A percentile compares a stretch with the other conserved stretches of the same genome.
Evolutionary conservation across 1,140 invertebrate species (phyloP).

Genomic region (Cataglyphis hispanica): DNA sequence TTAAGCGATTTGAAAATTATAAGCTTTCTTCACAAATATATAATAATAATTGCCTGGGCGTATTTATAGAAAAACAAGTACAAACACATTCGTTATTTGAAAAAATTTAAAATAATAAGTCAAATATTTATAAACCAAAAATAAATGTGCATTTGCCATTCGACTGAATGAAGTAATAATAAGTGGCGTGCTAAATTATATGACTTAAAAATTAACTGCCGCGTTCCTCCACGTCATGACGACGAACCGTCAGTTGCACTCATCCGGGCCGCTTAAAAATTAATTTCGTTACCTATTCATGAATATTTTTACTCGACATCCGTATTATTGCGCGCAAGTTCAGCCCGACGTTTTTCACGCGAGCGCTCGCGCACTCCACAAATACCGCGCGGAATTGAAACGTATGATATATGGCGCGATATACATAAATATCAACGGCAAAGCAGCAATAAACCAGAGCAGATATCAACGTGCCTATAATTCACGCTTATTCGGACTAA

Average conservation of each 20-base stretch:
- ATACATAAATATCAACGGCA: conserved; percentile 70
- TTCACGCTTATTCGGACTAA: conserved; percentile 49
- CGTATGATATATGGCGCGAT: conserved; percentile 71
- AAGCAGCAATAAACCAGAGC: conserved; percentile 64
- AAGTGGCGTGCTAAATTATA: neutral
- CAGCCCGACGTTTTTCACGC: neutral
- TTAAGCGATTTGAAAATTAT: neutral
- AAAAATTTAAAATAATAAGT: neutral
- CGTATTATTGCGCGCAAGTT: conserved; percentile 33
- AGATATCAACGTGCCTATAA: conserved; percentile 72
- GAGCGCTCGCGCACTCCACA: conserved; percentile 49
- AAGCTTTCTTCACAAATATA: neutral
- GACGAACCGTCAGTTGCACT: conserved; percentile 17
- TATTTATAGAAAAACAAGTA: neutral
- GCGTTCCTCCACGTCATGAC: neutral
- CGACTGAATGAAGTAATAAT: conserved; percentile 4
- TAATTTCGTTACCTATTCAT: conserved; percentile 53
- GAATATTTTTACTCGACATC: conserved; percentile 40
- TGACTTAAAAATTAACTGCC: conserved; percentile 9
- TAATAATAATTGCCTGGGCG: neutral
- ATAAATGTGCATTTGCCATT: neutral
- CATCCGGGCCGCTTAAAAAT: conserved; percentile 34
- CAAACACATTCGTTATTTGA: neutral
- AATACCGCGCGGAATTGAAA: conserved; percentile 68
- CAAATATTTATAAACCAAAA: neutral